Evolutionary conservation across 2,113 vertebrate genomes (phyloP).

Genomic region (Dipodomys spectabilis): DNA sequence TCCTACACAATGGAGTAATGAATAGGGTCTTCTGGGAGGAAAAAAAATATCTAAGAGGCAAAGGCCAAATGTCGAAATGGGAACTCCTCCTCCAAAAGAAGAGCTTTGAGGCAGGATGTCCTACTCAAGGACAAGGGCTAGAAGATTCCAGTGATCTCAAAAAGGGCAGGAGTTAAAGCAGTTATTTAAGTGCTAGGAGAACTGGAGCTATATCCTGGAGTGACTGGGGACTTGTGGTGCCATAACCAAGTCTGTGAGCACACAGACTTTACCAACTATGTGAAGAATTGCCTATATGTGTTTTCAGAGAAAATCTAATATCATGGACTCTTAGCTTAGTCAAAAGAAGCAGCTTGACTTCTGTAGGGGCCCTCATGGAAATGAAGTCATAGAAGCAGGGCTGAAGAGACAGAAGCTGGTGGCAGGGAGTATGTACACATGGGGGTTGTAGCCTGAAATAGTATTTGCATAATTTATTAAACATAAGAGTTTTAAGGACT

Average conservation of each 20-base stretch:
- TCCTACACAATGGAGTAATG: neutral
- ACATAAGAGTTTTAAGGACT: neutral
- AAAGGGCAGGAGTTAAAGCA: neutral
- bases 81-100: neutral
- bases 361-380: too few relatives aligned
- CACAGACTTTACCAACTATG: neutral
- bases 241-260: neutral
- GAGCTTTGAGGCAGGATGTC: neutral
- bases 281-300: neutral
- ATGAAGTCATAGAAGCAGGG: neutral
- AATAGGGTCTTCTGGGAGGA: neutral
- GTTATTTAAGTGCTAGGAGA: neutral
- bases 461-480: slow-evolving; percentile 37
- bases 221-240: too few relatives aligned
- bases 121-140: neutral
- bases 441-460: neutral
- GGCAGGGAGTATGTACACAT: neutral
- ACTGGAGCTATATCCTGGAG: neutral
- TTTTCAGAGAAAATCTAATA: slow-evolving; percentile 14
- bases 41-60: neutral
- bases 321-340: neutral
- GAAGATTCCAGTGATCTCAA: neutral
- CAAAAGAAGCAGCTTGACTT: neutral
- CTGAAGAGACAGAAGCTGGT: neutral
- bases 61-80: neutral